phyloP scores from a whole-genome alignment of 2,888 invertebrate species.

The Caenorhabditis doughertyi region DNA sequence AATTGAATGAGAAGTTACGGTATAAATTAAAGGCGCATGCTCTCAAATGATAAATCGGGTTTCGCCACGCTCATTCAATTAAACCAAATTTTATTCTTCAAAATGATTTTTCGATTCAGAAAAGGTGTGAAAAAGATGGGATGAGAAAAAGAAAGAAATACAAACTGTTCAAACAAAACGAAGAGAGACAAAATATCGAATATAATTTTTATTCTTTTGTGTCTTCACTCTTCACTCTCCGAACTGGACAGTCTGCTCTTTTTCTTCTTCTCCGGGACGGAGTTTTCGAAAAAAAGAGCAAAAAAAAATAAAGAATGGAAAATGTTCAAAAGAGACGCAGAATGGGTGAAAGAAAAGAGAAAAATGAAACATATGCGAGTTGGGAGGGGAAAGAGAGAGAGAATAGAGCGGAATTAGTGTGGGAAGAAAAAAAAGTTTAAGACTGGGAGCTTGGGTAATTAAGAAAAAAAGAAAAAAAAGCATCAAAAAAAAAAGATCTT shows the following conservation, averaged over 20 bases:
- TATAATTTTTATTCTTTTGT: constrained; percentile 25
- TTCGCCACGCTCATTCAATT: too few species aligned
- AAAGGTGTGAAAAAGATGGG: constrained; percentile 5
- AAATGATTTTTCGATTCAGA: too few species aligned
- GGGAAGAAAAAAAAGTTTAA: too few species aligned
- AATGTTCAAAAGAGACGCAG: neutral
- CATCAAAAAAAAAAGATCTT: too few species aligned
- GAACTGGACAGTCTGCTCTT: neutral
- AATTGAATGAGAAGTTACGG: too few species aligned
- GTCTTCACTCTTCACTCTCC: neutral
- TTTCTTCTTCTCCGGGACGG: neutral
- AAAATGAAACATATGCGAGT: constrained; percentile 34
- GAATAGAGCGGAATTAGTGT: too few species aligned
- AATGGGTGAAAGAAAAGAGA: neutral
- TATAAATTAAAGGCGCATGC: too few species aligned
- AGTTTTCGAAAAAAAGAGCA: neutral
- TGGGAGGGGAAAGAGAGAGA: too few species aligned
- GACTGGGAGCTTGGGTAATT: neutral
- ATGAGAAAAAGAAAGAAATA: constrained; percentile 5
- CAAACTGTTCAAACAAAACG: constrained; percentile 15
- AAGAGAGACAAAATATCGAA: constrained; percentile 31
- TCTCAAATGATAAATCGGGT: too few species aligned
- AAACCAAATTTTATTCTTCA: too few species aligned
- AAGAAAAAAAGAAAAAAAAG: constrained; percentile 8
- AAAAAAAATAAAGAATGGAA: neutral